Evolutionary conservation across 2,888 invertebrate genomes (phyloP), one percentile per base, ranked within the genome.

Genomic region (Tetragonisca angustula): DNA sequence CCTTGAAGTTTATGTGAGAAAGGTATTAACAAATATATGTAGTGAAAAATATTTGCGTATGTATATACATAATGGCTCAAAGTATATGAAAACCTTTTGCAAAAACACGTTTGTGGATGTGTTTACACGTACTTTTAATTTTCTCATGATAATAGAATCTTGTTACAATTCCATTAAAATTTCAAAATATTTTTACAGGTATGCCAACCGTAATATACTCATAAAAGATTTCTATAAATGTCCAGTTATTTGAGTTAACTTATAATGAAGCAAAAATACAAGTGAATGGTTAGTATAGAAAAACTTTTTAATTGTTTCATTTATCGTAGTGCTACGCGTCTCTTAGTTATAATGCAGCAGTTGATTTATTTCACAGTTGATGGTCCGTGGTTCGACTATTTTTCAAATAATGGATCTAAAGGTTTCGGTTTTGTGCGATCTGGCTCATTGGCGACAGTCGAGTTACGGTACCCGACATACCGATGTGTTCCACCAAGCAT

Each of bases 391-490:
- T 19, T 52, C n/a, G 59, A 76, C 62, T 59, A 24, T 24, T 75
- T 84, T 59, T 67, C 65, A 79, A 61, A 56, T 79, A 79, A 76
- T 70, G 80, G 72, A 62, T 77, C 68, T 43, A 32, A 59, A 52
- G 52, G 76, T 68, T 81, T 81, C 64, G 84, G 73, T 76, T 77
- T 75, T 43, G 43, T 9, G 1, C 76, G 79, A 87, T 79, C 62
- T 84, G 79, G 82, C 83, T 78, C 83, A 88, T 84, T 79, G 83
- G 78, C 84, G 81, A 83, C 81, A 79, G 86, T 36, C 75, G 77
- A 81, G 76, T 89, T 89, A 89, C 89, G 89, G 89, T 89, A 89
- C 83, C 65, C 80, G 73, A 85, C 87, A 89, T 89, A 86, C 89
- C 89, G 73, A 83, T 77, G 86, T 78, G 76, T 79, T 69, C 68